Evolutionary conservation across 2,888 invertebrate genomes (phyloP), one percentile per base, ranked within the genome.

Genomic region (Heteromurus nitidus): DNA sequence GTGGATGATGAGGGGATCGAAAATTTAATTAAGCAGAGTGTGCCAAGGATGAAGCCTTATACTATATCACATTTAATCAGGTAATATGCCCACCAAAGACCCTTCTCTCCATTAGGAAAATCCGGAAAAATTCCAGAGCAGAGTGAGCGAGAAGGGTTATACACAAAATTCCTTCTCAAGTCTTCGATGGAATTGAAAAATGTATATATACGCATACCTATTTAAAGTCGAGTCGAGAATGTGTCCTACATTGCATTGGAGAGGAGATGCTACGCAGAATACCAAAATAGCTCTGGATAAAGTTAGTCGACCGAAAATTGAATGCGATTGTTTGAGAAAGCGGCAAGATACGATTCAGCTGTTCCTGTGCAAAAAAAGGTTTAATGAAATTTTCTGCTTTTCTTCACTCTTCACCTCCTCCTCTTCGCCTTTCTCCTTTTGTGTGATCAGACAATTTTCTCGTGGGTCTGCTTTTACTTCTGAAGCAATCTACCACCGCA

Each of bases 11-110:
- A 55, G 30, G 55, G 58, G 28, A n/a, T 28, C 16, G 26, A 73
- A 50, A 73, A 73, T 73, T 62, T 73, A 73, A 73, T 73, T 73
- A 73, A 73, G 64, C 22, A 73, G 50, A 73, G 73, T 73, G 60
- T 18, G 22, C 42, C 16, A 31, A 20, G 64, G 36, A 31, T 44
- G 42, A 58, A 2, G 30, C 30, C 44, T 13, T 60, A 60, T 72
- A 72, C 18, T 60, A 60, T 72, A 72, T 44, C 60, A 44, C 58
- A 11, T 67, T 60, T 47, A 60, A 60, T 58, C 44, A 60, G 28
- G 44, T 42, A 72, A 72, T 24, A 22, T 18, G 16, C 24, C 55
- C 1, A 30, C 26, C 47, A 20, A 31, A 31, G 36, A 18, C 44
- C 16, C 30, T 9, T 30, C 30, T 9, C 42, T 22, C 1, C 42